Conservation (phyloP, 1,140 invertebrate genomes). For the Himalopsyche phryganea region DNA sequence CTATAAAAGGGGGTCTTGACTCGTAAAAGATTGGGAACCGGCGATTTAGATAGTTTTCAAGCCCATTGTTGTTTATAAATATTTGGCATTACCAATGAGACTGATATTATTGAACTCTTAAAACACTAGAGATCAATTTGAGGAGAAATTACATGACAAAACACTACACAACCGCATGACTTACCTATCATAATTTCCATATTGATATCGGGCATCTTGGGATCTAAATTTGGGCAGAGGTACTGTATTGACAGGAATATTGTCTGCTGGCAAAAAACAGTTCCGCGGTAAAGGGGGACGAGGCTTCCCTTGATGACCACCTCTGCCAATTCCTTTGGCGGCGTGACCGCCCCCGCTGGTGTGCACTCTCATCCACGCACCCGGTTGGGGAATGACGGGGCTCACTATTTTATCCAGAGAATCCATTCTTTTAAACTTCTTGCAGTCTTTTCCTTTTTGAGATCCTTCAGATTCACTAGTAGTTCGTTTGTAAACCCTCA, state of each 20-base stretch:
- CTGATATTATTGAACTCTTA: too few relatives aligned
- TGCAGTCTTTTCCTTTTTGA: conserved; percentile 49
- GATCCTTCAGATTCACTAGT: conserved; percentile 50
- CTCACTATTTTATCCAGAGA: conserved; percentile 87
- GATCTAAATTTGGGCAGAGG: conserved; percentile 67
- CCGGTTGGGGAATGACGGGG: conserved; percentile 85
- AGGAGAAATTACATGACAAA: too few relatives aligned
- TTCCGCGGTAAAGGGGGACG: conserved; percentile 38
- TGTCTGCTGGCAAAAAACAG: conserved; percentile 37
- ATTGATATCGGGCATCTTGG: conserved; percentile 78
- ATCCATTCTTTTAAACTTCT: conserved; percentile 64
- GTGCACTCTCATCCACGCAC: conserved; percentile 64
- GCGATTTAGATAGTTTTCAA: too few relatives aligned
- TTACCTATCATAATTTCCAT: conserved; percentile 91
- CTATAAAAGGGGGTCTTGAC: too few relatives aligned
- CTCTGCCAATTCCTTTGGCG: conserved; percentile 38
- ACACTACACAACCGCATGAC: too few relatives aligned
- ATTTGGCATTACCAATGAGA: too few relatives aligned
- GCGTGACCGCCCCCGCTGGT: conserved; percentile 12
- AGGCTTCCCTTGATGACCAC: conserved; percentile 41
- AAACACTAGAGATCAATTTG: too few relatives aligned
- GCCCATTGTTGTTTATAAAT: too few relatives aligned
- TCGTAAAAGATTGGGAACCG: too few relatives aligned
- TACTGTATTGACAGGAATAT: conserved; percentile 38
- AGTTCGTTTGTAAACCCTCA: conserved; percentile 42